Evolutionary conservation across 1,140 invertebrate genomes (phyloP), one percentile per base, ranked within the genome.

Genomic region (Lasaia peninsularis): DNA sequence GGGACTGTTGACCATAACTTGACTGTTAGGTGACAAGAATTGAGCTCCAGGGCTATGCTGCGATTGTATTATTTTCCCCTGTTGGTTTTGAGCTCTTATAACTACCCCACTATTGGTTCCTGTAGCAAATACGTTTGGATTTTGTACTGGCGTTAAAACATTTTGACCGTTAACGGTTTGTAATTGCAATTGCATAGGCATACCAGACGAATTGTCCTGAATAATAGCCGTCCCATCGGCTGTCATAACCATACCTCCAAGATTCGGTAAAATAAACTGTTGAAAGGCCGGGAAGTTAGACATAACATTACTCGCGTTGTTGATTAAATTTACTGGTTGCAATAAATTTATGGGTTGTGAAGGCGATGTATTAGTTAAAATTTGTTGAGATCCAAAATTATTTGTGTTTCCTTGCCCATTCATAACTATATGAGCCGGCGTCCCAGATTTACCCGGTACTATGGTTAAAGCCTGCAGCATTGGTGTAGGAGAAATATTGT

Each of bases 161-260:
- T 95, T 95, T 60, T 94, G 94, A 0, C 93, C 94, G 62, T 94
- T 94, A 5, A 95, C 94, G 58, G 95, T 95, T 69, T 95, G 94
- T 62, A 96, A 91, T 67, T 96, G 95, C 2, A 94, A 65, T 57
- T 94, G 94, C 91, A 94, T 92, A 0, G 93, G 93, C 55, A 93
- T 89, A 44, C 86, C 86, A 52, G 93, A 92, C 0, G 91, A 92
- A 11, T 93, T 91, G 56, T 94, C 92, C 71, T 93, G 92, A 2
- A 95, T 79, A 14, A 95, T 86, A 0, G 93, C 92, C 1, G 93
- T 93, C 1, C 92, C 92, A 67, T 94, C 92, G 21, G 94, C 91
- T 18, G 94, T 92, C 94, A 93, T 92, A 48, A 95, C 91, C 91
- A 96, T 92, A 62, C 95, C 91, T 1, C 94, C 94, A 1, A 95